A percentile compares a stretch with the other conserved stretches of the same genome.
Conservation (phyloP, 2,888 invertebrate genomes). For the Lasioglossum vierecki region DNA sequence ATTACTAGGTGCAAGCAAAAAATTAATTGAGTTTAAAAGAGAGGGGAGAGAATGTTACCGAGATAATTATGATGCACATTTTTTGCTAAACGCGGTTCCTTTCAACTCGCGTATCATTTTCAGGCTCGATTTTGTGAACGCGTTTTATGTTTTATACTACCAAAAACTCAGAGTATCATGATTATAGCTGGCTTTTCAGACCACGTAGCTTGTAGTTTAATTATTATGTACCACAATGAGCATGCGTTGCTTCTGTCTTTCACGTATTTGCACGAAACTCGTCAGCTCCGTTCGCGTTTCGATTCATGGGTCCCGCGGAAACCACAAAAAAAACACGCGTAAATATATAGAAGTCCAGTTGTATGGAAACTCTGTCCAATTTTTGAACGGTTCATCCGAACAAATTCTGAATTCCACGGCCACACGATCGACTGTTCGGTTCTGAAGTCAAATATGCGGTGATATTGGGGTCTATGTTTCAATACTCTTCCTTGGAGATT, state of each 20-base stretch:
- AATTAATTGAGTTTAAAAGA: background rate
- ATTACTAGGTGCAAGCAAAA: background rate
- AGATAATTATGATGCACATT: background rate
- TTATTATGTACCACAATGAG: slow-evolving; percentile 22
- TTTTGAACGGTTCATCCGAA: background rate
- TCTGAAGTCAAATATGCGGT: background rate
- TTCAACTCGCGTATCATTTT: background rate
- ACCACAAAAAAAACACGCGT: slow-evolving; percentile 7
- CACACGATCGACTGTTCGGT: background rate
- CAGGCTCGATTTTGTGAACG: background rate
- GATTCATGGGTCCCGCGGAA: slow-evolving; percentile 7
- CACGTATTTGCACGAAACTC: background rate
- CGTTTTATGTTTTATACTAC: background rate
- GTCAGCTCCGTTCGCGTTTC: slow-evolving; percentile 20
- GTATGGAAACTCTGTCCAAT: background rate
- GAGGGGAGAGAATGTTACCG: background rate
- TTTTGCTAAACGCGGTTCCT: background rate
- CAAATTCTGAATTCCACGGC: slow-evolving; percentile 7
- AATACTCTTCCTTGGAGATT: background rate
- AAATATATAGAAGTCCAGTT: background rate
- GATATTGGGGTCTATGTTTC: background rate
- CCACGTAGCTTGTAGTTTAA: background rate
- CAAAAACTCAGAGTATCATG: background rate
- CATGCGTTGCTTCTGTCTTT: slow-evolving; percentile 6
- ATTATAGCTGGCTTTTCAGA: background rate